These are phyloP conservation scores for Coelopa pilipes DNA, from an alignment of 2,888 invertebrate species.

Conservation along the genomic window DNA sequence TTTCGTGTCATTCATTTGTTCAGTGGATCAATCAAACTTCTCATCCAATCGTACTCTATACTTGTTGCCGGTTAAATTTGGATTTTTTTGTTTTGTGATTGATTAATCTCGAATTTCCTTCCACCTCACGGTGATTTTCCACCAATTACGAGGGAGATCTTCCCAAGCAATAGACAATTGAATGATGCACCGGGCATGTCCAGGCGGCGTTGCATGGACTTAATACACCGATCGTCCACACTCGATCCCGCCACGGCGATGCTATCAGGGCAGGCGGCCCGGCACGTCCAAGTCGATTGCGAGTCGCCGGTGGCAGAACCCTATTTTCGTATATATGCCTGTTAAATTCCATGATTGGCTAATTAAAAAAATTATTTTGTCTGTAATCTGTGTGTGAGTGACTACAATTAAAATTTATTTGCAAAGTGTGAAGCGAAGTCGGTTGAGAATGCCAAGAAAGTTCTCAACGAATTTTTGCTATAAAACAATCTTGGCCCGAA, in stretches of 20 bases:
- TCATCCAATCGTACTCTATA: not conserved
- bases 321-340: not conserved
- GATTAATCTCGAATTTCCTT: no score
- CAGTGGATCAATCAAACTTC: not conserved
- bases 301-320: not conserved
- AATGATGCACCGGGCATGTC: no score
- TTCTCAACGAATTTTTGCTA: conserved; percentile 20
- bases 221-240: no score
- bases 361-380: not conserved
- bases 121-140: no score
- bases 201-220: no score
- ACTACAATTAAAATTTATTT: not conserved
- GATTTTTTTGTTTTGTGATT: no score
- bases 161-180: no score
- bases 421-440: conserved; percentile 6
- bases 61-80: no score
- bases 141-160: no score
- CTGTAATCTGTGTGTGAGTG: not conserved
- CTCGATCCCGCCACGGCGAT: no score
- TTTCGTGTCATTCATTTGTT: conserved; percentile 2
- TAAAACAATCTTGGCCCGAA: conserved; percentile 21
- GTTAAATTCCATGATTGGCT: not conserved
- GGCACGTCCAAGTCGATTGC: no score
- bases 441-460: not conserved
- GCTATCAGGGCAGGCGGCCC: no score